These are phyloP conservation scores for Eristalinus sepulchralis DNA, from an alignment of 2,888 invertebrate species.

Conservation along the genomic window DNA sequence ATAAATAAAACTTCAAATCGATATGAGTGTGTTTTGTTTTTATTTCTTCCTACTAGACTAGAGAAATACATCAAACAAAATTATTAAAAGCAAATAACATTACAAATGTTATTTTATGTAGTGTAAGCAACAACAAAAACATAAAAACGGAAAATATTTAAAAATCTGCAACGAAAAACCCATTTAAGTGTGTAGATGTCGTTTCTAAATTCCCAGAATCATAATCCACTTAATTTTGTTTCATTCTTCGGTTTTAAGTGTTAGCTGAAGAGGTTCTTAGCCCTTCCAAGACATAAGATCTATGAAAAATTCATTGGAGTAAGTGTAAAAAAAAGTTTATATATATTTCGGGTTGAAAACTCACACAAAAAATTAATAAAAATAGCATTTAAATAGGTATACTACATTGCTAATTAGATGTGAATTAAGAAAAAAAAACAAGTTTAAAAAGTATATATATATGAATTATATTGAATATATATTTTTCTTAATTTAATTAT, in stretches of 20 bases:
- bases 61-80: conserved; percentile 20
- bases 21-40: conserved; percentile 38
- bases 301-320: conserved; percentile 14
- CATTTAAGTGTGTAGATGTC: conserved; percentile 55
- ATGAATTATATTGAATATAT: conserved; percentile 19
- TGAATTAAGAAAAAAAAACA: conserved; percentile 46
- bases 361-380: conserved; percentile 38
- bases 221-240: not conserved
- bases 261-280: not conserved
- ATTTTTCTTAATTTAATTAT: conserved; percentile 41
- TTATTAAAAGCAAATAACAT: conserved; percentile 7
- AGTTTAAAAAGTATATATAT: conserved; percentile 7
- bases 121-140: not conserved
- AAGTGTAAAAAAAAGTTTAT: conserved; percentile 49
- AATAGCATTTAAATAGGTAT: conserved; percentile 35
- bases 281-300: not conserved
- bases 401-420: conserved; percentile 66
- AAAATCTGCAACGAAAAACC: conserved; percentile 56
- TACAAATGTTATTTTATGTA: conserved; percentile 20
- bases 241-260: not conserved
- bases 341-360: conserved; percentile 61
- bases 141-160: not conserved
- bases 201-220: not conserved
- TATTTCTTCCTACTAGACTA: conserved; percentile 54
- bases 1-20: conserved; percentile 33